Evolutionary conservation across 2,113 vertebrate species (phyloP).

Genomic region (Oncorhynchus tshawytscha): DNA sequence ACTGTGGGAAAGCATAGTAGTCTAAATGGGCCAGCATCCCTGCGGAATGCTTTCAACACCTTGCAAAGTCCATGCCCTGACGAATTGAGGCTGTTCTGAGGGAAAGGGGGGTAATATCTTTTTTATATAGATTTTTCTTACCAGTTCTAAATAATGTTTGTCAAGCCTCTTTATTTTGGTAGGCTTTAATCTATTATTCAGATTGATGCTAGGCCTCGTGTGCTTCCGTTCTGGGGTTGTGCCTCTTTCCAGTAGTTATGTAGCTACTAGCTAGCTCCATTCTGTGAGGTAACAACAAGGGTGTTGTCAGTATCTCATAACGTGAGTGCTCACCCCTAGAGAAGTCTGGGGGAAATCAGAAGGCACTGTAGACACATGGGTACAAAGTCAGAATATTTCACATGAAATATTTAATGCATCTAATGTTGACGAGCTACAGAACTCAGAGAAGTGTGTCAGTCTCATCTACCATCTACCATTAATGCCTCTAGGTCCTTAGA

Average conservation of each 20-base stretch:
- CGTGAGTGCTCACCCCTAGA: background rate
- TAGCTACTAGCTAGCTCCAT: background rate
- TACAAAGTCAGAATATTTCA: slow-evolving; percentile 53
- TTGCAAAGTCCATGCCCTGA: no score
- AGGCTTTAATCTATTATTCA: background rate
- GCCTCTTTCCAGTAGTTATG: background rate
- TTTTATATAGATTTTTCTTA: no score
- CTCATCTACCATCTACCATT: slow-evolving; percentile 18
- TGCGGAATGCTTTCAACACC: no score
- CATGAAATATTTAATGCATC: slow-evolving; percentile 64
- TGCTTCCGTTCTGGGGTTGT: background rate
- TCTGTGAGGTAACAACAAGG: no score
- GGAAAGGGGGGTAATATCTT: no score
- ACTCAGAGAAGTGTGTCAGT: slow-evolving; percentile 57
- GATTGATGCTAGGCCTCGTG: background rate
- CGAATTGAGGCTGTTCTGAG: no score
- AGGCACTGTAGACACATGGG: background rate
- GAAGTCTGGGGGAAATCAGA: slow-evolving; percentile 15
- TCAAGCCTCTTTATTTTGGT: background rate
- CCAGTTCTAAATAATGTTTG: background rate
- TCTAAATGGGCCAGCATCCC: no score
- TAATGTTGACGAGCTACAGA: slow-evolving; percentile 46
- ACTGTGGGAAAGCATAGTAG: no score
- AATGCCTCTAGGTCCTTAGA: slow-evolving; percentile 31
- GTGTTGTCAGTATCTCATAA: background rate